These are phyloP conservation scores for Drosophila falleni DNA, from an alignment of 2,888 invertebrate species.

Conservation along the genomic window DNA sequence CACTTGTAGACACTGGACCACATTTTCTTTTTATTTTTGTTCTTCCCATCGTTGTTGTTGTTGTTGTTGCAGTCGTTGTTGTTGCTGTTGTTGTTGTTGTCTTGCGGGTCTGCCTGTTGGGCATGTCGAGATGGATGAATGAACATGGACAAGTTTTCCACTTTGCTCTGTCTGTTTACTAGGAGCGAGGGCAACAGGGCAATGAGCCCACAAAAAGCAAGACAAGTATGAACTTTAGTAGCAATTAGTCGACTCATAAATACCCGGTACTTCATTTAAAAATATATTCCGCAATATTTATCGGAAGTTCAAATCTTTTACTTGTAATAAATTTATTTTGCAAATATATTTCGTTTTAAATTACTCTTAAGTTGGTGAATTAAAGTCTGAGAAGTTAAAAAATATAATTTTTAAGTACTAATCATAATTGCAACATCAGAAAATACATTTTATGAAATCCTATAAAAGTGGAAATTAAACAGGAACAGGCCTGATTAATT, in stretches of 20 bases:
- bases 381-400: no score
- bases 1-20: constrained; percentile 53
- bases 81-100: constrained; percentile 20
- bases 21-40: background rate
- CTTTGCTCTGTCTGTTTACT: constrained; percentile 26
- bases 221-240: no score
- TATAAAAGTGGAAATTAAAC: no score
- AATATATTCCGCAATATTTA: no score
- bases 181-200: background rate
- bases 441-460: no score
- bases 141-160: constrained; percentile 73
- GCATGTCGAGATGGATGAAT: constrained; percentile 72
- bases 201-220: constrained; percentile 9
- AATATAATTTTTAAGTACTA: no score
- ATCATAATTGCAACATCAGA: no score
- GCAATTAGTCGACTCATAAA: background rate
- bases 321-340: no score
- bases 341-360: no score
- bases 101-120: constrained; percentile 20
- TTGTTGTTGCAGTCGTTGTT: constrained; percentile 25
- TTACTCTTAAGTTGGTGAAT: no score
- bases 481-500: no score
- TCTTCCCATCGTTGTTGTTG: background rate
- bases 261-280: background rate
- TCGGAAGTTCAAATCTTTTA: no score